Evolutionary conservation across 2,888 invertebrate genomes (phyloP).

Genomic region (Campoletis raptor): DNA sequence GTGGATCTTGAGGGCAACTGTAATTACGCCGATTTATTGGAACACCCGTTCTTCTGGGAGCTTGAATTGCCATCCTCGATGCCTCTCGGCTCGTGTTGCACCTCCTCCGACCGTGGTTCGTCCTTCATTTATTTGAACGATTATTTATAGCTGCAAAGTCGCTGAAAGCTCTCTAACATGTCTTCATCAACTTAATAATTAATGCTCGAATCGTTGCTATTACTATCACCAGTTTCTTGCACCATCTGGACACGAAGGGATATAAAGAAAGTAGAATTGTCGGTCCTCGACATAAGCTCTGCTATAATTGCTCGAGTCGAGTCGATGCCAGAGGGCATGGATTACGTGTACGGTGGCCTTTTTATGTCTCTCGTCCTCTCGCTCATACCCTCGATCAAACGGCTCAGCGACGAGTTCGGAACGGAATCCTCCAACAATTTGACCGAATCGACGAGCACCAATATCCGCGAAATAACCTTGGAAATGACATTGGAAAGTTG

Average conservation of each 20-base stretch:
- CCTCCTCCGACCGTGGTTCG: conserved; percentile 91
- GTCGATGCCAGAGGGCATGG: conserved; percentile 91
- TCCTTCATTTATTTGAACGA: conserved; percentile 16
- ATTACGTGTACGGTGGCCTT: conserved; percentile 91
- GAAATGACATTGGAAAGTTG: conserved; percentile 77
- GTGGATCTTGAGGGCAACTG: conserved; percentile 81
- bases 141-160: not conserved
- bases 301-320: conserved; percentile 97
- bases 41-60: conserved; percentile 88
- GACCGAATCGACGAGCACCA: conserved; percentile 68
- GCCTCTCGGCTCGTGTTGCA: conserved; percentile 89
- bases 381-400: conserved; percentile 88
- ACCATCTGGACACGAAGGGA: conserved; percentile 97
- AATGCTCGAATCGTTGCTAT: not conserved
- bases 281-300: conserved; percentile 97
- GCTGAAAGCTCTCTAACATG: not conserved
- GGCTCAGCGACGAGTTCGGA: conserved; percentile 84
- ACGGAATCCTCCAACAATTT: conserved; percentile 80
- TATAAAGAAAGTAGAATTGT: conserved; percentile 96
- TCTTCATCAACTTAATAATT: not conserved
- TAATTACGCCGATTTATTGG: conserved; percentile 83
- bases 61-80: conserved; percentile 91
- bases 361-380: conserved; percentile 87
- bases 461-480: conserved; percentile 76
- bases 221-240: conserved; percentile 91